Base-by-base conservation (phyloP, 2,888 invertebrate genomes). In the Pristionchus mayeri region DNA sequence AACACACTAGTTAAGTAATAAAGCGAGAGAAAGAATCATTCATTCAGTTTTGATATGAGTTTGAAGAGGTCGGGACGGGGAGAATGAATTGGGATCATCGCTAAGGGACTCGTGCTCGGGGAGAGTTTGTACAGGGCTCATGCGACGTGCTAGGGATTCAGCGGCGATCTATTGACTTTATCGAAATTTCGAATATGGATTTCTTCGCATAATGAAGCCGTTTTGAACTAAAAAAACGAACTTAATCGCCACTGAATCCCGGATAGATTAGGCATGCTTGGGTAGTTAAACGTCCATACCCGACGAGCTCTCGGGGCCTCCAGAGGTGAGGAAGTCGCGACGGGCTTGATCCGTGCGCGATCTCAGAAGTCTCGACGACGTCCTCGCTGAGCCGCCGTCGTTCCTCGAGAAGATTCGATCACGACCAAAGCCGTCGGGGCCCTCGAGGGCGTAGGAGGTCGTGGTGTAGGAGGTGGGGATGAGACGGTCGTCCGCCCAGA, bases 281-380 rank as follows among this genome's bases (percentile, higher is more conserved):
- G 18, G 24, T n/a, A n/a, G 40, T 84, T 57, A 84, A 75, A 84
- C 84, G 30, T 87, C 87, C 89, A 89, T 88, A 89, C 89, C 89
- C 86, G 88, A 87, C 30, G 88, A 85, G 6, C 86, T 52, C 24
- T 84, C 84, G 34, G 40, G 63, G 13, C 30, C 71, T 37, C 87
- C 86, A 44, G 87, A 85, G n/a, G 87, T 84, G 86, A 91, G 88
- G 87, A 92, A 92, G 84, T 92, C 92, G 27, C 88, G 89, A 24
- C 91, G 88, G n/a, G 92, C 91, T 82, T 88, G 89, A 63, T 90
- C 89, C 84, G 88, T 88, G 24, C 91, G 89, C 82, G 90, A 89
- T 13, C 86, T 75, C 27, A 88, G 84, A 52, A 87, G 89, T 60
- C 87, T 85, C 48, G 86, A 86, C 24, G 86, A 86, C 24, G 90